A percentile compares a stretch with the other conserved stretches of the same genome.
phyloP scores from a whole-genome alignment of 1,140 invertebrate species.

The Calosoma granatense region DNA sequence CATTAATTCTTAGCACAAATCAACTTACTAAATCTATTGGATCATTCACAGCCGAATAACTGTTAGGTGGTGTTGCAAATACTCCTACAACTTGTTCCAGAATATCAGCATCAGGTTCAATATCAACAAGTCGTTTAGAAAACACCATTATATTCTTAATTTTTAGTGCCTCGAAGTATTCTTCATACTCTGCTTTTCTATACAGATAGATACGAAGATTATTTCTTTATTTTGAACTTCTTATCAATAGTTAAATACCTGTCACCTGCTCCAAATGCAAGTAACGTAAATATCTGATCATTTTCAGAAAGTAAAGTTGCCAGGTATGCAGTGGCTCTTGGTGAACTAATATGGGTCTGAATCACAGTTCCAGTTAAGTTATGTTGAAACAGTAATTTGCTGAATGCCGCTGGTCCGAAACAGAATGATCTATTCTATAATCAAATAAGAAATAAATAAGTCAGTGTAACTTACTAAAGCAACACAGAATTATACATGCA shows the following conservation, averaged over 20 bases:
- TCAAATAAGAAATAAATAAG: constrained; percentile 12
- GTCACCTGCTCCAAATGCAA: constrained; percentile 49
- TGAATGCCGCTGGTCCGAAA: constrained; percentile 58
- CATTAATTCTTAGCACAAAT: not conserved
- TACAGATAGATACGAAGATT: constrained; percentile 9
- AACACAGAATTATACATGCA: no score
- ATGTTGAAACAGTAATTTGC: constrained; percentile 49
- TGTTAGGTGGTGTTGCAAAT: constrained; percentile 62
- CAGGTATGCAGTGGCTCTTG: constrained; percentile 61
- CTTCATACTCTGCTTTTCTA: constrained; percentile 42
- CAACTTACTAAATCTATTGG: constrained; percentile 54
- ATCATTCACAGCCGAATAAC: constrained; percentile 61
- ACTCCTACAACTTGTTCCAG: constrained; percentile 60
- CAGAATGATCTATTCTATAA: constrained; percentile 64
- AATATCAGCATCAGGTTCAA: constrained; percentile 41
- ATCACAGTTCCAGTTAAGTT: constrained; percentile 59
- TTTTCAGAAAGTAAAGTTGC: constrained; percentile 53
- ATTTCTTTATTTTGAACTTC: not conserved
- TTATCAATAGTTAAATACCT: constrained; percentile 31
- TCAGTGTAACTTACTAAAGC: no score
- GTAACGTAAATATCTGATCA: constrained; percentile 44
- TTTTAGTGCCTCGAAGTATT: constrained; percentile 40
- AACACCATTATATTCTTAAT: constrained; percentile 46
- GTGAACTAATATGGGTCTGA: constrained; percentile 63
- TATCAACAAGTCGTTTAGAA: constrained; percentile 47